Conservation (phyloP, 2,888 invertebrate species). For the Pandemis cinnamomeana region DNA sequence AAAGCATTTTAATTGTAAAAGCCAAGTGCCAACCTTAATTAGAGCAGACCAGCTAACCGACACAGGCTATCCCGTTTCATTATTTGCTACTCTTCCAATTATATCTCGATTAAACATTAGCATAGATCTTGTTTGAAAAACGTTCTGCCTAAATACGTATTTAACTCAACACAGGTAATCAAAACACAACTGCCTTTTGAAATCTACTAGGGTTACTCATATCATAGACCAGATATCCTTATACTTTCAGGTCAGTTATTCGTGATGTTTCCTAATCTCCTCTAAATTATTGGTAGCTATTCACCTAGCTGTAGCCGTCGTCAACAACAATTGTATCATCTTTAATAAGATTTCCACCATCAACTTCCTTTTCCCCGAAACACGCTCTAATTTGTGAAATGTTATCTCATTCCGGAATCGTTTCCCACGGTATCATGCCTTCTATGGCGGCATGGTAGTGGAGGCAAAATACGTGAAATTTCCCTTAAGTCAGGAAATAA, state of each 20-base stretch:
- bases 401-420: neutral
- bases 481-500: too few species aligned
- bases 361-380: neutral
- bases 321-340: neutral
- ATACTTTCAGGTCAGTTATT: neutral
- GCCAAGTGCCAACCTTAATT: slow-evolving; percentile 19
- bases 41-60: neutral
- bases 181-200: neutral
- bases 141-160: neutral
- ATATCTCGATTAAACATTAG: neutral
- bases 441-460: too few species aligned
- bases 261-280: neutral
- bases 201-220: neutral
- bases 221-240: neutral
- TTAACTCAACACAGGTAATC: neutral
- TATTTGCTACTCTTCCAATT: neutral
- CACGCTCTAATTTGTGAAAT: neutral
- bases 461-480: too few species aligned
- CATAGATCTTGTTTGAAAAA: neutral
- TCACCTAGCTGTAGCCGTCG: neutral
- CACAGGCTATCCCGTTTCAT: slow-evolving; percentile 5
- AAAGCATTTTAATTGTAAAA: slow-evolving; percentile 20
- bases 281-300: neutral
- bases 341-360: neutral
- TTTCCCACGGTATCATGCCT: slow-evolving; percentile 14